Conservation (phyloP, 2,888 invertebrate genomes). For the Cryptosula pallasiana region DNA sequence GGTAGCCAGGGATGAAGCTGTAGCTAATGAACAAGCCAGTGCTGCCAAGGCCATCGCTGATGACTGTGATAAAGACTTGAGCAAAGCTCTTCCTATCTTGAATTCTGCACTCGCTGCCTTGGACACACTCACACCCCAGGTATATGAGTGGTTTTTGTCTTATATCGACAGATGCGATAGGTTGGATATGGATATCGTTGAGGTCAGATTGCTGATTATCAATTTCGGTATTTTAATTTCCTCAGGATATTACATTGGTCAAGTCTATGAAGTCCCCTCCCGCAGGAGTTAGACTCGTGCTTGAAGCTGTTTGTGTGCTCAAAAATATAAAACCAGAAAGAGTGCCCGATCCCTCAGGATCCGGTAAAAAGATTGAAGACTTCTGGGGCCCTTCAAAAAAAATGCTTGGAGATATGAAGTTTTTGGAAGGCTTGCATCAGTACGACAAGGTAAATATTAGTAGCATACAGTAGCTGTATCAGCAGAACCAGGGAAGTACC, state of each 20-base stretch:
- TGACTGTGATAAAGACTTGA: slow-evolving; percentile 54
- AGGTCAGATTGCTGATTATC: no score
- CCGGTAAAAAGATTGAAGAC: slow-evolving; percentile 54
- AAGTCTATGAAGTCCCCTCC: slow-evolving; percentile 55
- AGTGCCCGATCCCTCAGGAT: slow-evolving; percentile 51
- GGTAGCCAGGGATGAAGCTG: slow-evolving; percentile 87
- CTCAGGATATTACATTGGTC: slow-evolving; percentile 52
- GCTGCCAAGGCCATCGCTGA: slow-evolving; percentile 54
- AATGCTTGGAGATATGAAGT: slow-evolving; percentile 54
- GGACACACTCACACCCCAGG: slow-evolving; percentile 51
- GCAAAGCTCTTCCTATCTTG: slow-evolving; percentile 53
- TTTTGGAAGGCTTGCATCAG: slow-evolving; percentile 46
- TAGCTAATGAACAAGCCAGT: slow-evolving; percentile 64
- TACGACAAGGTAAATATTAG: slow-evolving; percentile 50
- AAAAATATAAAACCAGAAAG: slow-evolving; percentile 52
- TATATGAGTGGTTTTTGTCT: no score
- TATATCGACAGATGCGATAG: no score
- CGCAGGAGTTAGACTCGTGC: slow-evolving; percentile 48
- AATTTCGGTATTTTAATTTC: background rate
- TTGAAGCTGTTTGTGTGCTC: slow-evolving; percentile 54
- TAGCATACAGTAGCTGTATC: no score
- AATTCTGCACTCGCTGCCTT: slow-evolving; percentile 53
- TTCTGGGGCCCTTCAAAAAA: slow-evolving; percentile 53
- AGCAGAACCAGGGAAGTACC: no score
- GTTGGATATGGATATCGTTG: no score